Conservation (phyloP, 2,797 vertebrate species). For the Eremophila alpestris region DNA sequence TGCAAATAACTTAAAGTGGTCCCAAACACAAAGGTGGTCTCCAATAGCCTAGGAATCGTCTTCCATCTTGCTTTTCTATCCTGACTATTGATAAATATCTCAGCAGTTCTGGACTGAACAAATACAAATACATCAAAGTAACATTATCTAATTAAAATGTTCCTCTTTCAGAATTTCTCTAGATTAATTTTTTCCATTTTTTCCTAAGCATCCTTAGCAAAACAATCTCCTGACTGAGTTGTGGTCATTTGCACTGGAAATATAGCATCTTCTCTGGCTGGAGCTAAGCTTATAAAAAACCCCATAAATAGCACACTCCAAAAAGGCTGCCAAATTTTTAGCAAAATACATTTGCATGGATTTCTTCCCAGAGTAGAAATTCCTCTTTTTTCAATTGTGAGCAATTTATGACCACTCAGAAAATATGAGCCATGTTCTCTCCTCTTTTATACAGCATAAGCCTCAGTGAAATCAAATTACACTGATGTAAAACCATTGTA, state of each 20-base stretch:
- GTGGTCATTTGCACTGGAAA: neutral
- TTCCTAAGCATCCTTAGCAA: neutral
- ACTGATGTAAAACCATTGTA: conserved; percentile 55
- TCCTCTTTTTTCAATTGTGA: conserved; percentile 30
- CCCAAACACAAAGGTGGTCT: neutral
- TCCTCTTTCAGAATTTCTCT: neutral
- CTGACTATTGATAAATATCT: neutral
- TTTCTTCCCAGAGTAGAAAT: conserved; percentile 40
- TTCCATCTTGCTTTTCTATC: neutral
- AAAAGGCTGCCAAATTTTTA: conserved; percentile 7
- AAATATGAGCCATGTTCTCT: conserved; percentile 40
- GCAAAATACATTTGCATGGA: conserved; percentile 54
- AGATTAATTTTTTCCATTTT: neutral
- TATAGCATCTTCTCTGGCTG: neutral
- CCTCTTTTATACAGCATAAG: conserved; percentile 15
- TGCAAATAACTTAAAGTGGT: neutral
- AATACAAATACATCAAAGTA: neutral
- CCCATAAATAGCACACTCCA: neutral
- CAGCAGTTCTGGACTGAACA: neutral
- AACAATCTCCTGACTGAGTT: neutral
- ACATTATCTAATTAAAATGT: neutral
- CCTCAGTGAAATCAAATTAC: conserved; percentile 51
- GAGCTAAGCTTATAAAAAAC: neutral
- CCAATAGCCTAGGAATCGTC: neutral
- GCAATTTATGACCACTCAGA: conserved; percentile 43